These are phyloP conservation scores for Drosophila suboccidentalis DNA, from an alignment of 2,888 invertebrate genomes.

Conservation along the genomic window DNA sequence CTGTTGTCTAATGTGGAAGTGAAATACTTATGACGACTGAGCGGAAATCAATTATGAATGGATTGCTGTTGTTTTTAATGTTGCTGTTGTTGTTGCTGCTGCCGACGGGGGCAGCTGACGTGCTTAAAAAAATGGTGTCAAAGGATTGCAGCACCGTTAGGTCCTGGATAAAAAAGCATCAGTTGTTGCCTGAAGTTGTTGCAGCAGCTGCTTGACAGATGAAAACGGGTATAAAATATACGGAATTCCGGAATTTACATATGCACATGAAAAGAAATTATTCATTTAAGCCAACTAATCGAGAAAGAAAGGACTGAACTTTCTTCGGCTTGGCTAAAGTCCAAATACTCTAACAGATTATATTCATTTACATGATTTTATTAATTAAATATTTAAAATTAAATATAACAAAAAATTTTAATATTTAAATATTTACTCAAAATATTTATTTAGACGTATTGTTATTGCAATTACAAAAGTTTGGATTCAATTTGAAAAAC, in stretches of 20 bases:
- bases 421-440: too few species aligned
- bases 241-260: neutral
- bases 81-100: constrained; percentile 33
- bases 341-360: neutral
- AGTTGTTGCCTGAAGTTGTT: neutral
- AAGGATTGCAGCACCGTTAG: constrained; percentile 71
- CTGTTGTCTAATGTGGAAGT: constrained; percentile 44
- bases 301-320: neutral
- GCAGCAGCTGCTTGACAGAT: constrained; percentile 41
- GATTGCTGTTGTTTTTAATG: constrained; percentile 3
- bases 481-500: too few species aligned
- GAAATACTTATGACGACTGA: constrained; percentile 31
- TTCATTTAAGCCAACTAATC: neutral
- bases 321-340: neutral
- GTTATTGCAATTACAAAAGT: too few species aligned
- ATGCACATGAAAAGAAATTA: neutral
- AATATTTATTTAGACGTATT: too few species aligned
- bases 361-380: too few species aligned
- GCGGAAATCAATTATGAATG: constrained; percentile 75
- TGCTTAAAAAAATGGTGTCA: constrained; percentile 42
- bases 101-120: constrained; percentile 58
- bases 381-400: too few species aligned
- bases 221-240: neutral
- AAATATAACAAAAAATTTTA: too few species aligned
- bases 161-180: constrained; percentile 23